A percentile compares a stretch with the other conserved stretches of the same genome.
Conservation (phyloP, 1,140 invertebrate genomes). For the Platorchestia sp. region DNA sequence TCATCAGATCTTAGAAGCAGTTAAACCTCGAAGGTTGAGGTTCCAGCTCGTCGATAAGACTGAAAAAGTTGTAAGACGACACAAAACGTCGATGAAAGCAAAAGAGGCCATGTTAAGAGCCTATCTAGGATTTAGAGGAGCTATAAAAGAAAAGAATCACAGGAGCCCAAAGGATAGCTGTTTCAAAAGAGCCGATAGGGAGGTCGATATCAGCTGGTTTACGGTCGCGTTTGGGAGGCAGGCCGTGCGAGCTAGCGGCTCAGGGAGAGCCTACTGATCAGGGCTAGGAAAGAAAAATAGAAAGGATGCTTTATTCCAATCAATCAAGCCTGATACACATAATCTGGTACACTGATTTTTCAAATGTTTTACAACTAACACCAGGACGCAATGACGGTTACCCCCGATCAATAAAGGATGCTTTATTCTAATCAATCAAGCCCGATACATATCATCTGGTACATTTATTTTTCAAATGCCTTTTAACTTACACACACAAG, state of each 20-base stretch:
- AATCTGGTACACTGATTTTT: too few relatives aligned
- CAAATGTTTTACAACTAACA: too few relatives aligned
- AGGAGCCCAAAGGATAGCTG: neutral
- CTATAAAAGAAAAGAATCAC: slow-evolving; percentile 54
- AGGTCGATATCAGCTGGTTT: slow-evolving; percentile 49
- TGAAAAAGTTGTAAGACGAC: slow-evolving; percentile 29
- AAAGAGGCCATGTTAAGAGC: slow-evolving; percentile 45
- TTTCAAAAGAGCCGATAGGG: slow-evolving; percentile 46
- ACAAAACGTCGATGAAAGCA: slow-evolving; percentile 38
- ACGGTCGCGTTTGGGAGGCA: slow-evolving; percentile 19
- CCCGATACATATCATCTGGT: too few relatives aligned
- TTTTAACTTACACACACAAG: too few relatives aligned
- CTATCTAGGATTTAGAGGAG: slow-evolving; percentile 17
- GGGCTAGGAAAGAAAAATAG: too few relatives aligned
- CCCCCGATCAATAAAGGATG: too few relatives aligned
- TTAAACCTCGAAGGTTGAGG: neutral
- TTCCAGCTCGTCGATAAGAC: neutral
- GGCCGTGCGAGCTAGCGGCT: neutral
- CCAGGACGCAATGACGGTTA: too few relatives aligned
- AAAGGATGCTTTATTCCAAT: too few relatives aligned
- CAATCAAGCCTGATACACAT: too few relatives aligned
- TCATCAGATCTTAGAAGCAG: neutral
- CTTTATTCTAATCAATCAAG: too few relatives aligned
- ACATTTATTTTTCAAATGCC: too few relatives aligned
- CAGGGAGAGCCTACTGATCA: neutral